These are phyloP conservation scores for Halocynthia aurantium DNA, from an alignment of 23 tunicate genomes.

Conservation along the genomic window DNA sequence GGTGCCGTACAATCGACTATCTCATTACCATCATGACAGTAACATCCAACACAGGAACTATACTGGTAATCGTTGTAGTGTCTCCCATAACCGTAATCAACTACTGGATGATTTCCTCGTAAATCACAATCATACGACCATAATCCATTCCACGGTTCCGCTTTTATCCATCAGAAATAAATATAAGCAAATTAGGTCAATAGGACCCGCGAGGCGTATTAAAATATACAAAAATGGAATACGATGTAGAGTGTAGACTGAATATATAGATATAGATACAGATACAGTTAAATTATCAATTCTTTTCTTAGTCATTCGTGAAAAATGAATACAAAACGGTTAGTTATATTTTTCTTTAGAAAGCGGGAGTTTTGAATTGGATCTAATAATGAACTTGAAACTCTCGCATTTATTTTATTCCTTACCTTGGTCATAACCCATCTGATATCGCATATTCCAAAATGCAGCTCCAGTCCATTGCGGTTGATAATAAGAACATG, in stretches of 20 bases:
- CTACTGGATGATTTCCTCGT: constrained; percentile 18
- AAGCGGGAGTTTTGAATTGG: too few relatives aligned
- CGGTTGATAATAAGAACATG: constrained; percentile 23
- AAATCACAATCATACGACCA: constrained; percentile 32
- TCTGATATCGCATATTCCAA: constrained; percentile 24
- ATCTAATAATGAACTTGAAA: too few relatives aligned
- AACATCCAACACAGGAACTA: constrained; percentile 17
- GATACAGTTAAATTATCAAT: too few relatives aligned
- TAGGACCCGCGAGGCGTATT: not conserved
- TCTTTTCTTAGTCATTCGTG: too few relatives aligned
- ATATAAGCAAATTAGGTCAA: too few relatives aligned
- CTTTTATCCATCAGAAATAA: not conserved
- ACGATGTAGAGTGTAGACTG: not conserved
- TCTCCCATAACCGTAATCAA: constrained; percentile 22
- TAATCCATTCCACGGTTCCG: constrained; percentile 14
- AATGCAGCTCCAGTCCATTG: constrained; percentile 31
- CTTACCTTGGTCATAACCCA: constrained; percentile 31
- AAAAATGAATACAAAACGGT: too few relatives aligned
- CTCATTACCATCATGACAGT: not conserved
- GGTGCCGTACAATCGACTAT: constrained; percentile 19
- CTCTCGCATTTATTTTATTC: not conserved
- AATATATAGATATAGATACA: not conserved
- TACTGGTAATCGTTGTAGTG: constrained; percentile 25
- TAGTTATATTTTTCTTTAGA: too few relatives aligned
- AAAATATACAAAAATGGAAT: not conserved